A percentile compares a stretch with the other conserved stretches of the same genome.
phyloP scores from a whole-genome alignment of 2,113 vertebrate species.

The Phalacrocorax pelagicus region DNA sequence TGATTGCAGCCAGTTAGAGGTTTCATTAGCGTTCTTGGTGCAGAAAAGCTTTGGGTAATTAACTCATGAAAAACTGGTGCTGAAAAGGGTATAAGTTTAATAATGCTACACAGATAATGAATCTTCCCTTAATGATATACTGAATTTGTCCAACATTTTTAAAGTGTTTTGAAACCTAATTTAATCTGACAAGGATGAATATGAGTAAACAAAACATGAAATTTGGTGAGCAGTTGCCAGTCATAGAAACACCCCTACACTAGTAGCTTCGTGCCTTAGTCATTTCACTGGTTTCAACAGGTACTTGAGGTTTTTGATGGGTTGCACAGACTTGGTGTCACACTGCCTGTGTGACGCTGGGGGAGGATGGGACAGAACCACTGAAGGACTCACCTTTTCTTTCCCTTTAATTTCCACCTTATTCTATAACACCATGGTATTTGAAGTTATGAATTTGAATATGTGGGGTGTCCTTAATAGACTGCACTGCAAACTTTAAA shows the following conservation, averaged over 20 bases:
- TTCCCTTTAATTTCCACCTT: not conserved
- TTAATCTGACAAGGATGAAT: not conserved
- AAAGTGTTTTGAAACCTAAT: slow-evolving; percentile 9
- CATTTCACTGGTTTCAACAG: not conserved
- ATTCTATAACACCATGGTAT: not conserved
- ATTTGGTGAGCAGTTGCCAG: not conserved
- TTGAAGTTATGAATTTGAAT: not conserved
- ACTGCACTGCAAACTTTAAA: not conserved
- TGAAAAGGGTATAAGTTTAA: not conserved
- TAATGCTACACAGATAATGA: slow-evolving; percentile 2
- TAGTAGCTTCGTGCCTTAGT: not conserved
- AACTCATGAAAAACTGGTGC: not conserved
- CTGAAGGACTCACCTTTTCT: not conserved
- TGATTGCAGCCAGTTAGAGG: not conserved
- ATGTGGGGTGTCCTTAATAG: not conserved
- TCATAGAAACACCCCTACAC: not conserved
- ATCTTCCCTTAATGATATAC: not conserved
- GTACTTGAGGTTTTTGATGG: not conserved
- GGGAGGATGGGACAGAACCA: not conserved
- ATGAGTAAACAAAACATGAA: slow-evolving; percentile 3
- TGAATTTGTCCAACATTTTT: slow-evolving; percentile 8
- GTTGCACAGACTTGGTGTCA: not conserved
- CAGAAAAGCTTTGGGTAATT: slow-evolving; percentile 9
- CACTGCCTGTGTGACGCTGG: not conserved
- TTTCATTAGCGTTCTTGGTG: slow-evolving; percentile 1